Base-by-base conservation (phyloP, 2,888 invertebrate genomes). In the Idaea straminata region DNA sequence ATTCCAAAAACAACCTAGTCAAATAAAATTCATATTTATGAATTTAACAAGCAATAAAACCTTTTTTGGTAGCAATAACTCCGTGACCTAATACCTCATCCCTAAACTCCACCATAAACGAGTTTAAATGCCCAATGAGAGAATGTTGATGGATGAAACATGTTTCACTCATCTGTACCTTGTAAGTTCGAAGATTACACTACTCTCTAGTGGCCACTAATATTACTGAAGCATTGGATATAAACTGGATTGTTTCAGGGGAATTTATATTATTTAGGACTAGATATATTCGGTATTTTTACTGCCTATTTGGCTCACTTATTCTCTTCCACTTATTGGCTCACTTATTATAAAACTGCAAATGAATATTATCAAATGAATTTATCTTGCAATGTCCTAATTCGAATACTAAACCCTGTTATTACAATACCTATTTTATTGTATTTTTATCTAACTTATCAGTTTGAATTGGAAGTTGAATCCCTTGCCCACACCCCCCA, bases 161-260 rank as follows among this genome's bases (percentile, higher is more conserved):
- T 73, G 75, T 62, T 66, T 63, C 6, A 63, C 35, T 58, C 35
- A 66, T 64, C 62, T 66, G 63, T 63, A 76, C 71, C 25, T 58
- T 65, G 38, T 60, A 59, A 35, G 57, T 69, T 68, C 66, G 70
- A 75, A 79, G 74, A 70, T 68, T 71, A 62, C 66, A 66, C 67
- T 65, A 83, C 81, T 81, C 87, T 82, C 84, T 68, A 65, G 83
- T 68, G 84, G 80, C 82, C 72, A 71, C 77, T 82, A 83, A 85
- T 84, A 83, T 83, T 78, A 81, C 78, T 75, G 72, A 82, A 84
- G 82, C 85, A 89, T 88, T 87, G 58, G 58, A 59, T 59, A 59
- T 59, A 15, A 59, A 59, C 5, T 59, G 15, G 6, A 6, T 59
- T 59, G 15, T 59, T 15, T 16, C 15, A 47, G 4, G 47, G 10